Conservation (phyloP, 2,888 invertebrate genomes). For the Acrobasis suavella region DNA sequence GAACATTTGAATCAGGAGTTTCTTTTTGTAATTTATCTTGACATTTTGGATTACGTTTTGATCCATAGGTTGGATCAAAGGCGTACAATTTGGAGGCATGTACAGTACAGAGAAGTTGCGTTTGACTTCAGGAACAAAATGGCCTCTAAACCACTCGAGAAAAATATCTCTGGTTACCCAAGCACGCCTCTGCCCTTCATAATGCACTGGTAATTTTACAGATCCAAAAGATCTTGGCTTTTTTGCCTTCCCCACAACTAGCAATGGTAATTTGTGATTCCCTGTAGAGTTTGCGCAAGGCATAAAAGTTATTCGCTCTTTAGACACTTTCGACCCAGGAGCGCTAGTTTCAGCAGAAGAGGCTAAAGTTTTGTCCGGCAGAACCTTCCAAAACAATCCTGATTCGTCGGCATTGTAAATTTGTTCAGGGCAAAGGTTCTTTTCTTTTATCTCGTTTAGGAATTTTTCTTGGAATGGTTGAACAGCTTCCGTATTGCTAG, state of each 20-base stretch:
- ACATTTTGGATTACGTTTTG: no score
- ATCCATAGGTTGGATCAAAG: no score
- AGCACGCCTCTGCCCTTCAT: no score
- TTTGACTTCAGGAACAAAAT: no score
- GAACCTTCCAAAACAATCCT: slow-evolving; percentile 35
- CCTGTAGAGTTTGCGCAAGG: slow-evolving; percentile 44
- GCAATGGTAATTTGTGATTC: slow-evolving; percentile 37
- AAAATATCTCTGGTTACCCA: no score
- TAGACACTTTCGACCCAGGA: slow-evolving; percentile 5
- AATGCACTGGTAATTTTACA: no score
- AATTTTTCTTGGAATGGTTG: slow-evolving; percentile 5
- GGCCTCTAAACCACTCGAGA: no score
- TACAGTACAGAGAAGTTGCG: no score
- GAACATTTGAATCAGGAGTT: no score
- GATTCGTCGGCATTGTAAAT: slow-evolving; percentile 40
- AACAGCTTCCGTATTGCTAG: slow-evolving; percentile 31
- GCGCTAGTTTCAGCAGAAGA: slow-evolving; percentile 13
- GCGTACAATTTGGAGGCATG: no score
- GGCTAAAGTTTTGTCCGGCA: slow-evolving; percentile 37
- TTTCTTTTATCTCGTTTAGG: no score
- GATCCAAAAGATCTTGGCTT: slow-evolving; percentile 29
- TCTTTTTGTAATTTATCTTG: no score
- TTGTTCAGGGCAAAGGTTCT: slow-evolving; percentile 30
- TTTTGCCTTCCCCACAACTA: slow-evolving; percentile 40
- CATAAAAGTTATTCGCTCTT: slow-evolving; percentile 42